These are phyloP conservation scores for Melieria crassipennis DNA, from an alignment of 2,888 invertebrate genomes.

Conservation along the genomic window DNA sequence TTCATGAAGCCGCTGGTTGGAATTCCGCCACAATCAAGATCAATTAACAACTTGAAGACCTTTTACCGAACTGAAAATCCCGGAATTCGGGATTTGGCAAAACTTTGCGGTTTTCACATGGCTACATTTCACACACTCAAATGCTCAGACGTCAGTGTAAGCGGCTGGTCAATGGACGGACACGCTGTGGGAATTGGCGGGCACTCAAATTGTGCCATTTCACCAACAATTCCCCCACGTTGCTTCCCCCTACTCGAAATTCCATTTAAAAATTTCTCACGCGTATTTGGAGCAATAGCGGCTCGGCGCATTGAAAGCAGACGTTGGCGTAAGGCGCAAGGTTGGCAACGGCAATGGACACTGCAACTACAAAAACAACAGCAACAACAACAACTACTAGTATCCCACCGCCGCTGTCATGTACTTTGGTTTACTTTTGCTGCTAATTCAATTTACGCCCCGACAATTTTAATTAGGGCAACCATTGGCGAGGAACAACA, in stretches of 20 bases:
- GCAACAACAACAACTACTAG: no score
- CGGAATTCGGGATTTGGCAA: no score
- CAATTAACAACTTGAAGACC: no score
- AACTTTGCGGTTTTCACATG: neutral
- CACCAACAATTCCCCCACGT: neutral
- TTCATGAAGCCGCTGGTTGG: no score
- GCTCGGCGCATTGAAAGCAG: neutral
- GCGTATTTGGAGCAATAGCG: constrained; percentile 58
- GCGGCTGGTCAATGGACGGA: constrained; percentile 12
- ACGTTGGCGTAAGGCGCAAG: neutral
- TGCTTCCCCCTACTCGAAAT: neutral
- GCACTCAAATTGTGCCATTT: neutral
- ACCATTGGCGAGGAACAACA: no score
- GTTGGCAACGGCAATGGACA: neutral
- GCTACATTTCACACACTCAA: no score
- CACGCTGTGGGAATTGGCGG: constrained; percentile 21
- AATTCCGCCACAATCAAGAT: no score
- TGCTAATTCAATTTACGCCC: constrained; percentile 56
- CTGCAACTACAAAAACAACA: neutral
- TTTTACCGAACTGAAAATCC: no score
- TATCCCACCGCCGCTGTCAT: no score
- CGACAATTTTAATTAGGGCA: constrained; percentile 58
- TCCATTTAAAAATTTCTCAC: constrained; percentile 54
- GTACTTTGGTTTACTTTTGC: neutral
- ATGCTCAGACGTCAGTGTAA: neutral